A percentile compares a stretch with the other conserved stretches of the same genome.
Evolutionary conservation across 2,113 vertebrate genomes (phyloP).

Genomic region (Ardeotis arabs): DNA sequence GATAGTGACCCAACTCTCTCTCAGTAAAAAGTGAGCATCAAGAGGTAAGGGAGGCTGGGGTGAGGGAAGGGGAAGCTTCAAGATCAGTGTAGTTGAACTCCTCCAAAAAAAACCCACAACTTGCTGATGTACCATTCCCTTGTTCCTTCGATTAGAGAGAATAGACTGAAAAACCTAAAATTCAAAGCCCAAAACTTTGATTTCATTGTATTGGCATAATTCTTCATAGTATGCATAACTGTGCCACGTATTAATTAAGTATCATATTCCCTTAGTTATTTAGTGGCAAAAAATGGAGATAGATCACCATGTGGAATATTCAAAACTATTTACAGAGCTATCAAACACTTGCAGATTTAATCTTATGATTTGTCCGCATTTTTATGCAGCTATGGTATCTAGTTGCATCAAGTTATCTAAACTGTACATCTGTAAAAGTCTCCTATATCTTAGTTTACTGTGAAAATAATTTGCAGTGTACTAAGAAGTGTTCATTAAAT

Average conservation of each 20-base stretch:
- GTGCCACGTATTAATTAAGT: neutral
- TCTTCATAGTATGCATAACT: neutral
- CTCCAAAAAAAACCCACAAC: neutral
- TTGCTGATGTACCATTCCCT: neutral
- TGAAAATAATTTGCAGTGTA: slow-evolving; percentile 27
- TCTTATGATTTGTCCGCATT: neutral
- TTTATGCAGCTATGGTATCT: neutral
- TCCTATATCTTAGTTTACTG: neutral
- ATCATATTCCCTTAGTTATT: neutral
- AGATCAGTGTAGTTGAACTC: neutral
- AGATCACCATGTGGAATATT: neutral
- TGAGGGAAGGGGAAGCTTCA: neutral
- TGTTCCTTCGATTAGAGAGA: neutral
- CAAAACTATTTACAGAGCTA: neutral
- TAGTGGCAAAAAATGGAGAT: neutral
- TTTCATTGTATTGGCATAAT: neutral
- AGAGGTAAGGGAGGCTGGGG: neutral
- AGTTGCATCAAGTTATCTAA: neutral
- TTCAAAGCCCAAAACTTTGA: neutral
- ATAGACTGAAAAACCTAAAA: neutral
- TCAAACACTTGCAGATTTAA: neutral
- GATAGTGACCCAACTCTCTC: neutral
- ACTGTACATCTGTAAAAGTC: neutral
- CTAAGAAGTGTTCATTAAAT: slow-evolving; percentile 64
- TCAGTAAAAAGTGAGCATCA: neutral